These are phyloP conservation scores for Bos indicus DNA, from an alignment of 2,113 vertebrate genomes.

Conservation along the genomic window DNA sequence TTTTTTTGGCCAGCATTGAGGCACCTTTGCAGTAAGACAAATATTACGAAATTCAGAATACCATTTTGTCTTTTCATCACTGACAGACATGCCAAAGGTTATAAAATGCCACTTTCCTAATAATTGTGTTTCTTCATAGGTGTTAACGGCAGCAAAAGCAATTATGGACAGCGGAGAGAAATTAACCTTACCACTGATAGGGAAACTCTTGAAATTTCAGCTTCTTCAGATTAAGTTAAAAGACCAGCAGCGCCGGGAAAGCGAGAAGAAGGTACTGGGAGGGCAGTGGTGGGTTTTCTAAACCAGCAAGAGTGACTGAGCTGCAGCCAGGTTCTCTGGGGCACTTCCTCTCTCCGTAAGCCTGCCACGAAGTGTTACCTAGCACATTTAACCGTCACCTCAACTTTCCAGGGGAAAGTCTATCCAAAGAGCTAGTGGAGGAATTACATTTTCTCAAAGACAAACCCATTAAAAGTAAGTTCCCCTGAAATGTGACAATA, in stretches of 20 bases:
- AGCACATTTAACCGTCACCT: background rate
- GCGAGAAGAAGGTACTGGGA: constrained; percentile 80
- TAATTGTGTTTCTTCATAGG: constrained; percentile 75
- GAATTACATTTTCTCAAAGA: background rate
- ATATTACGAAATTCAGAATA: background rate
- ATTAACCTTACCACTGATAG: constrained; percentile 86
- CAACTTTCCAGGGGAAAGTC: background rate
- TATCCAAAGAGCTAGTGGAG: background rate
- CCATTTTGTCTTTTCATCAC: constrained; percentile 24
- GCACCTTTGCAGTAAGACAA: background rate
- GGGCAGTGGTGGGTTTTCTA: background rate
- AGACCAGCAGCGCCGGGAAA: constrained; percentile 82
- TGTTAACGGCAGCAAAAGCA: constrained; percentile 82
- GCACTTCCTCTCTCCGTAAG: background rate
- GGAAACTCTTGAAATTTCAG: constrained; percentile 93
- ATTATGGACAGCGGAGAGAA: constrained; percentile 84
- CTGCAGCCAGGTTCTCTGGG: background rate
- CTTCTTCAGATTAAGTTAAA: constrained; percentile 86
- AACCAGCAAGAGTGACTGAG: background rate
- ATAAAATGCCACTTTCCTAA: constrained; percentile 19
- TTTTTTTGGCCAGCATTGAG: background rate
- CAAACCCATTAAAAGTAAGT: background rate
- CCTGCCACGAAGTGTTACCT: background rate
- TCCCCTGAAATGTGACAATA: background rate
- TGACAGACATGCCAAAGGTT: background rate